Evolutionary conservation across 2,113 vertebrate species (phyloP).

Genomic region (Marcusenius ussheri): DNA sequence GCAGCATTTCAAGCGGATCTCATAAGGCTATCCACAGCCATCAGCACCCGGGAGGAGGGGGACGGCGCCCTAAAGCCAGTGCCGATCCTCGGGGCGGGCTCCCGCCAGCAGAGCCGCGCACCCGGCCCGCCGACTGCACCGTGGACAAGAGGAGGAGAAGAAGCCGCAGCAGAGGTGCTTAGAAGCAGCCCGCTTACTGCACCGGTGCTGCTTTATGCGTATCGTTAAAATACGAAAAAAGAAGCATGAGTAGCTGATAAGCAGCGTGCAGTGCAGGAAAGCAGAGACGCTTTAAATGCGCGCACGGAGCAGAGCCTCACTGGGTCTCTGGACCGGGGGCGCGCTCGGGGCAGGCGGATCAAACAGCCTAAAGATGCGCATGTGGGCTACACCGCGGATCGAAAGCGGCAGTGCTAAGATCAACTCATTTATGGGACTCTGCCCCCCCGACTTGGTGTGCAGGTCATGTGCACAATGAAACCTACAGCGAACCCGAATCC

Average conservation of each 20-base stretch:
- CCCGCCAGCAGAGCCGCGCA: neutral
- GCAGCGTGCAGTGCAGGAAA: neutral
- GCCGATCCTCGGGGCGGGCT: neutral
- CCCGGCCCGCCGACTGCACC: neutral
- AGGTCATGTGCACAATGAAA: neutral
- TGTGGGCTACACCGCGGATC: neutral
- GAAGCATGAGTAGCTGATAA: neutral
- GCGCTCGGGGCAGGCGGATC: neutral
- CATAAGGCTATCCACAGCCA: neutral
- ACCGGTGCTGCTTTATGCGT: neutral
- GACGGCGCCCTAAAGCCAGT: neutral
- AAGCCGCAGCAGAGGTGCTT: neutral
- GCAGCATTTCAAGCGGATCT: neutral
- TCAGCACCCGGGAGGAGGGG: neutral
- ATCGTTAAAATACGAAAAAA: neutral
- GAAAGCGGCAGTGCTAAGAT: neutral
- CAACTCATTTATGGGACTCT: neutral
- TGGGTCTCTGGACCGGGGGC: neutral
- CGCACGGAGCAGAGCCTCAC: neutral
- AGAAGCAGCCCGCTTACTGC: neutral
- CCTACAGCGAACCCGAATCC: neutral
- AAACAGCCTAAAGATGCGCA: neutral
- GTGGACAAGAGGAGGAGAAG: neutral
- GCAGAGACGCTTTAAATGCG: neutral
- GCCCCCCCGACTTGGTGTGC: neutral